Conservation (phyloP, 1,140 invertebrate genomes). For the Fopius arisanus region DNA sequence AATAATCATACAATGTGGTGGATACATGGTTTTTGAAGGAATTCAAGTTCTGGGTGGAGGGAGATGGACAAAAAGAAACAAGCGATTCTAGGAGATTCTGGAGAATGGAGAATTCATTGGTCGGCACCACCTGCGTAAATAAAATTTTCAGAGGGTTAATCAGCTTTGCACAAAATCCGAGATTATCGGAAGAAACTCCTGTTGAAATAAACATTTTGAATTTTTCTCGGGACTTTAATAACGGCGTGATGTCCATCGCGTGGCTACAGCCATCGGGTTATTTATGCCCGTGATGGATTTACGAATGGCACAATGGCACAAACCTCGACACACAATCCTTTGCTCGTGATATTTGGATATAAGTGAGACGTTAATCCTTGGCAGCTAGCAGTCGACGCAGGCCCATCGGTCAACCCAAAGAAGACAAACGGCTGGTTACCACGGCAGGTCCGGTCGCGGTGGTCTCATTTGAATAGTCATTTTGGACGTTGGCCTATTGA, state of each 20-base stretch:
- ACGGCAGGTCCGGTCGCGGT: slow-evolving; percentile 13
- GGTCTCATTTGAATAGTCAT: slow-evolving; percentile 44
- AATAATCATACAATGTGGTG: background rate
- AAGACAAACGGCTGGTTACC: slow-evolving; percentile 41
- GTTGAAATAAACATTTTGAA: background rate
- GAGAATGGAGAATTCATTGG: too few species aligned
- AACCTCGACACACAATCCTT: background rate
- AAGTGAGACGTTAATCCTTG: slow-evolving; percentile 16
- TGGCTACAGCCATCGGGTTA: slow-evolving; percentile 23
- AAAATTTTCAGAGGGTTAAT: slow-evolving; percentile 28
- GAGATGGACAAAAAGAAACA: too few species aligned
- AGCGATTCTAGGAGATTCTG: too few species aligned
- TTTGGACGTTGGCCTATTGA: slow-evolving; percentile 35
- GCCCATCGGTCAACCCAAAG: slow-evolving; percentile 27
- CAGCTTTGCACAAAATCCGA: background rate
- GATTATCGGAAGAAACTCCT: background rate
- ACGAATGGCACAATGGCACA: slow-evolving; percentile 11
- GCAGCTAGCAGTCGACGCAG: background rate
- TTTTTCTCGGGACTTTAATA: background rate
- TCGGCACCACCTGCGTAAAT: background rate
- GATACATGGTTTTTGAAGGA: too few species aligned
- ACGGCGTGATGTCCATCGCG: background rate
- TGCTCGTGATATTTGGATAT: background rate
- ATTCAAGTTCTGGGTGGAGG: too few species aligned
- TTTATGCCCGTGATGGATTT: slow-evolving; percentile 4